phyloP scores from a whole-genome alignment of 64 coral and sea anemone species.

The Porites lutea region DNA sequence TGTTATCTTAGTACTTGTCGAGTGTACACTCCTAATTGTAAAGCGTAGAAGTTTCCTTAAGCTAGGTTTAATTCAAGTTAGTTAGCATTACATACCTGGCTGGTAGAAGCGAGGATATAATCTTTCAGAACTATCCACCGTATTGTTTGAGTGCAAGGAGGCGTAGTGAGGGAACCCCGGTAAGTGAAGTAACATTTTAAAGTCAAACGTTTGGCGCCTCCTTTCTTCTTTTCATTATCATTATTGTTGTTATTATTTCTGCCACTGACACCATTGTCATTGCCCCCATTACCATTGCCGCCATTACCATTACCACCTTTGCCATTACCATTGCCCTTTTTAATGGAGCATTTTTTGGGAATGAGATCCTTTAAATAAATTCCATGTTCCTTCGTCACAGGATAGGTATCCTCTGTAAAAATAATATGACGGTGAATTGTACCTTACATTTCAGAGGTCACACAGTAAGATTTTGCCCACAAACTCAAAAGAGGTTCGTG shows the following conservation, averaged over 20 bases:
- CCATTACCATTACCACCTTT: neutral
- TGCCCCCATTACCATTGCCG: neutral
- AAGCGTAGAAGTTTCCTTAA: neutral
- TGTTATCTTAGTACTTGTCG: no score
- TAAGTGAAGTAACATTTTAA: constrained; percentile 40
- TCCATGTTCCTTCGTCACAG: neutral
- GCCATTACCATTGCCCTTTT: neutral
- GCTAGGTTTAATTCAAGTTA: neutral
- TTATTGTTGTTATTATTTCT: constrained; percentile 3
- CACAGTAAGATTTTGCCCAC: no score
- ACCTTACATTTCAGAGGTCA: no score
- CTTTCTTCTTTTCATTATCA: neutral
- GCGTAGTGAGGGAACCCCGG: constrained; percentile 64
- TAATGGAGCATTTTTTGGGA: neutral
- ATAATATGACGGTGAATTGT: no score
- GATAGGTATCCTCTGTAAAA: no score
- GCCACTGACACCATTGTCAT: neutral
- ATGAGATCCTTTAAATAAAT: neutral
- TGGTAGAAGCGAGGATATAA: neutral
- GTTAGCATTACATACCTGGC: constrained; percentile 1
- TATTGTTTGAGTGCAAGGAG: constrained; percentile 44
- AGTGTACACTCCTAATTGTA: no score
- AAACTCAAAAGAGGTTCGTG: no score
- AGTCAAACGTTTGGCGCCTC: neutral
- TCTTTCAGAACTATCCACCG: constrained; percentile 19